Conservation (phyloP, 2,113 vertebrate species). For the Poeciliopsis turrubarensis region DNA sequence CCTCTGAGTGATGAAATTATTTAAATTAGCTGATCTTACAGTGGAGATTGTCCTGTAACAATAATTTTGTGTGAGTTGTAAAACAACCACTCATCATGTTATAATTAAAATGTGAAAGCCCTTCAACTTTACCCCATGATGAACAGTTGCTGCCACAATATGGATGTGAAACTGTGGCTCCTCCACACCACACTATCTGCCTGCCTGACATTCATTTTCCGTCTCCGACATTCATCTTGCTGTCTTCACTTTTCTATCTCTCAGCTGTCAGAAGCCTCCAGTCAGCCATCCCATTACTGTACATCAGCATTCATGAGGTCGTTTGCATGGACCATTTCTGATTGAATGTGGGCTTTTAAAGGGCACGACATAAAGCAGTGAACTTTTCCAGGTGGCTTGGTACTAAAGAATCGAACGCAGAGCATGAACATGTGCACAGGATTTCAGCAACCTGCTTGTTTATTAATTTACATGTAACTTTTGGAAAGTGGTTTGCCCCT, state of each 20-base stretch:
- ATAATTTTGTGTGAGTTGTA: background rate
- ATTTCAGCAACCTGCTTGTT: background rate
- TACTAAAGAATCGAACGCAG: background rate
- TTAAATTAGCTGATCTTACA: background rate
- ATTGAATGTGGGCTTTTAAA: background rate
- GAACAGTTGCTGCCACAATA: background rate
- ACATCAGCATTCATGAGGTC: background rate
- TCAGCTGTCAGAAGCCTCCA: background rate
- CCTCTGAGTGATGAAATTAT: background rate
- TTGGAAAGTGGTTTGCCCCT: background rate
- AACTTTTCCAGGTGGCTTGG: conserved; percentile 26
- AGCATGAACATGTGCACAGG: background rate
- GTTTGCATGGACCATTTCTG: background rate
- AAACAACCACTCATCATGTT: background rate
- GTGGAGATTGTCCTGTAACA: background rate
- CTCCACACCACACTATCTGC: background rate
- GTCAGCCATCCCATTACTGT: background rate
- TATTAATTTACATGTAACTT: background rate
- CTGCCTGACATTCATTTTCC: background rate
- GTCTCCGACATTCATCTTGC: background rate
- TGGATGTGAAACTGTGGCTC: background rate
- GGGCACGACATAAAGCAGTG: background rate
- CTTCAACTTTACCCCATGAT: background rate
- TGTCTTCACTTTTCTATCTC: background rate
- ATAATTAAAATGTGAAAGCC: background rate